phyloP scores from a whole-genome alignment of 2,888 invertebrate species.

The Drosophila seclusa region DNA sequence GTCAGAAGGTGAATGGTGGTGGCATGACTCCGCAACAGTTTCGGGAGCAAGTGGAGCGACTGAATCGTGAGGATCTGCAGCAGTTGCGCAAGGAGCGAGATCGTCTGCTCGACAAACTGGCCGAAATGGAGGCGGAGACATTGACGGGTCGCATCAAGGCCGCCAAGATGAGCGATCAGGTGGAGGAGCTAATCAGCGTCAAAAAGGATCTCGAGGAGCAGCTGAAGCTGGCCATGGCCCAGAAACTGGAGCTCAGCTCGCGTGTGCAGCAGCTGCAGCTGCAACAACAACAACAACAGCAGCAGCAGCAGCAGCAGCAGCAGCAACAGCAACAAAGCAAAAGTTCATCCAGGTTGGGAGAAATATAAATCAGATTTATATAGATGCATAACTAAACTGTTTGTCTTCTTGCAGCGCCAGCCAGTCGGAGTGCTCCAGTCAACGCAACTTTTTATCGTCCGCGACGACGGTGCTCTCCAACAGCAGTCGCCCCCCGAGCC shows the following conservation, averaged over 20 bases:
- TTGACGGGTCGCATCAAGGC: conserved; percentile 88
- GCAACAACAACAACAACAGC: conserved; percentile 66
- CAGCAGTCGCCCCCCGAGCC: conserved; percentile 65
- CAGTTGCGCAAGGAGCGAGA: conserved; percentile 90
- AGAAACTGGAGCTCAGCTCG: conserved; percentile 87
- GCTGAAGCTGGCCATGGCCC: conserved; percentile 86
- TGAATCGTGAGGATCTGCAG: conserved; percentile 86
- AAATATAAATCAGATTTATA: not conserved
- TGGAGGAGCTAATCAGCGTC: conserved; percentile 87
- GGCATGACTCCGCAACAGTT: conserved; percentile 82
- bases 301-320: conserved; percentile 47
- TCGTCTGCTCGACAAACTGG: conserved; percentile 89
- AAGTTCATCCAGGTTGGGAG: conserved; percentile 80
- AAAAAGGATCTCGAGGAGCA: conserved; percentile 88
- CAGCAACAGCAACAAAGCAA: conserved; percentile 74
- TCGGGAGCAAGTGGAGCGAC: conserved; percentile 82
- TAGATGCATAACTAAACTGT: not conserved
- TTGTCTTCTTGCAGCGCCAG: conserved; percentile 55
- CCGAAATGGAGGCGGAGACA: conserved; percentile 92
- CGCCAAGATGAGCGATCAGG: conserved; percentile 88
- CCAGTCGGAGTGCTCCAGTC: conserved; percentile 83
- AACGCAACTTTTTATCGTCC: conserved; percentile 82
- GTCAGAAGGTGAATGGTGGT: conserved; percentile 38
- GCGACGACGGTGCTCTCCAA: conserved; percentile 82
- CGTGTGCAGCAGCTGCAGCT: conserved; percentile 86